Evolutionary conservation across 2,113 vertebrate genomes (phyloP).

Genomic region (Dromas ardeola): DNA sequence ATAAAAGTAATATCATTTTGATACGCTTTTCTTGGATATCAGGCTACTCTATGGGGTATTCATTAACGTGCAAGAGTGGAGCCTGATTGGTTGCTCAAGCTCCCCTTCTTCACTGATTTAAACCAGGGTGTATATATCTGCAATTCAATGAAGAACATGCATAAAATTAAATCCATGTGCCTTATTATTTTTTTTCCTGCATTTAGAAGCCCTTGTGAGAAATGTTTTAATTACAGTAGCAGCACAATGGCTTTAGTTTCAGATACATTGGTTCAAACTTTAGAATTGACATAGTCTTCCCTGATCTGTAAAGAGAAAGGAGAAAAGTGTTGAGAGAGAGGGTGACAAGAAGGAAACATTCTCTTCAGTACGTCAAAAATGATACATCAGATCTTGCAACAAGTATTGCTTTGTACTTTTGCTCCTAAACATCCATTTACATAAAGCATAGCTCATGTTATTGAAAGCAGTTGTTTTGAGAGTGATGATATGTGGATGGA

Average conservation of each 20-base stretch:
- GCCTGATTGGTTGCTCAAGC: not conserved
- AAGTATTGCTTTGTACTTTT: not conserved
- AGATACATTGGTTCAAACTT: slow-evolving; percentile 11
- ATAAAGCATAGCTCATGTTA: not conserved
- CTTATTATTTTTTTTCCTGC: slow-evolving; percentile 34
- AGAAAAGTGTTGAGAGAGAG: not conserved
- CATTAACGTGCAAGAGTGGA: not conserved
- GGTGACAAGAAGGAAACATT: not conserved
- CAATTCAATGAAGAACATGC: slow-evolving; percentile 51
- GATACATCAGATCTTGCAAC: not conserved
- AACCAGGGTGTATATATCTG: slow-evolving; percentile 17
- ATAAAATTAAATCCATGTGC: slow-evolving; percentile 51
- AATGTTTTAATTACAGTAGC: slow-evolving; percentile 70
- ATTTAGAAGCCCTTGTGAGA: slow-evolving; percentile 22
- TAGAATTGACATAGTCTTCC: not conserved
- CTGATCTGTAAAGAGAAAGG: not conserved
- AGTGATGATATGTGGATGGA: too few relatives aligned
- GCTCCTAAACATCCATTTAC: not conserved
- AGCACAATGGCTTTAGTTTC: slow-evolving; percentile 31
- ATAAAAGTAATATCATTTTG: not conserved
- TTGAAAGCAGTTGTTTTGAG: not conserved
- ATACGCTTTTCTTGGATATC: not conserved
- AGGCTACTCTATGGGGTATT: not conserved
- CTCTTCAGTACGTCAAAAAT: not conserved
- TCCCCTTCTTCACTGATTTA: not conserved